Evolutionary conservation across 2,797 vertebrate genomes (phyloP).

Genomic region (Sebastes iracundus): DNA sequence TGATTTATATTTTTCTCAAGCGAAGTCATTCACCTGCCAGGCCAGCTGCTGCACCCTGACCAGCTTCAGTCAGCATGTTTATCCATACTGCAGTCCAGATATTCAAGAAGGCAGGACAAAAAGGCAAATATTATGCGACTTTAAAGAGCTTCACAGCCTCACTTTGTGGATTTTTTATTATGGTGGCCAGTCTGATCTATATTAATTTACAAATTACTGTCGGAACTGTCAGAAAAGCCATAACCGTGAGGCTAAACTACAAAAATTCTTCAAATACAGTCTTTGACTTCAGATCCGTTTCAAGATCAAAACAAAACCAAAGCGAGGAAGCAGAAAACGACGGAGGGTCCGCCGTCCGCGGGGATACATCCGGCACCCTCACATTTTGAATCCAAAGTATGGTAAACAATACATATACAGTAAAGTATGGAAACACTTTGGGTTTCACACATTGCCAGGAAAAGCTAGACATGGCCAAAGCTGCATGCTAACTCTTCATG

Average conservation of each 20-base stretch:
- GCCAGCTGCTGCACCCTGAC: constrained; percentile 37
- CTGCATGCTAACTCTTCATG: neutral
- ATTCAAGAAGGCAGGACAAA: constrained; percentile 29
- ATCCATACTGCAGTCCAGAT: constrained; percentile 31
- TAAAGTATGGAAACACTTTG: no score
- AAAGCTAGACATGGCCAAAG: neutral
- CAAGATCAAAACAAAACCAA: no score
- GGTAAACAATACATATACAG: rapidly evolving
- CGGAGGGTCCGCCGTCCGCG: no score
- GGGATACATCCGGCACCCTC: no score
- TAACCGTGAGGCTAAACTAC: neutral
- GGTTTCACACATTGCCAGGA: neutral
- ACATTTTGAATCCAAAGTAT: no score
- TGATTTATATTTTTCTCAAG: constrained; percentile 27
- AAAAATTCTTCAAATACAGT: neutral
- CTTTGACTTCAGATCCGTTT: neutral
- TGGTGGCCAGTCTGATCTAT: neutral
- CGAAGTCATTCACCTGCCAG: constrained; percentile 54
- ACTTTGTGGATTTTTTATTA: neutral
- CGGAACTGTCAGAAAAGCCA: neutral
- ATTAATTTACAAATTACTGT: neutral
- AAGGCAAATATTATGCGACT: constrained; percentile 35
- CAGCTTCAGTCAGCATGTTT: constrained; percentile 36
- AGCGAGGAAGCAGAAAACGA: no score
- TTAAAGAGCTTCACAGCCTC: constrained; percentile 22